phyloP scores from a whole-genome alignment of 1,140 invertebrate species.

The Cotesia vestalis region DNA sequence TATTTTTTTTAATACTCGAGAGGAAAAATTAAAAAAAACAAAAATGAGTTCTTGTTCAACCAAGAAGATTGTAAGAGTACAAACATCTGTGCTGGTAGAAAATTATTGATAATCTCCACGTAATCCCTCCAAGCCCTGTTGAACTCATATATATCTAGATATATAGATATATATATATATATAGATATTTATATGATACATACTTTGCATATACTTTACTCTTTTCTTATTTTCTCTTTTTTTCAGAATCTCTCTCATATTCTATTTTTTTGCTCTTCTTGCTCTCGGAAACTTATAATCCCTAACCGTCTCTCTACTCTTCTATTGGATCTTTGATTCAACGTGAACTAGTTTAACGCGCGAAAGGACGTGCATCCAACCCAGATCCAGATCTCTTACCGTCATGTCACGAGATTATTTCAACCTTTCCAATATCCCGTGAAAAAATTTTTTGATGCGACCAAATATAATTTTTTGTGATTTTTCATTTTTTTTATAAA shows the following conservation, averaged over 20 bases:
- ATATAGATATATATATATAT: no score
- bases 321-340: constrained; percentile 20
- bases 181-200: no score
- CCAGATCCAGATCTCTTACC: neutral
- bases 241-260: neutral
- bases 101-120: constrained; percentile 23
- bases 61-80: no score
- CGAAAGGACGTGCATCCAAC: neutral
- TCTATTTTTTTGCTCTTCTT: neutral
- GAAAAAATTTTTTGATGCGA: neutral
- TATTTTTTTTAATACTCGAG: no score
- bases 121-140: constrained; percentile 26
- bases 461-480: no score
- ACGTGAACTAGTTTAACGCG: constrained; percentile 26
- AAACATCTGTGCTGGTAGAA: neutral
- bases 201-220: no score
- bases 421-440: constrained; percentile 12
- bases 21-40: no score
- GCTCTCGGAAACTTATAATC: constrained; percentile 31
- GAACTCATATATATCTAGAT: neutral
- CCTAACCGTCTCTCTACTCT: neutral
- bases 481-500: no score
- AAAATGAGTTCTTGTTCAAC: no score
- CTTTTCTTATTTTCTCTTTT: neutral
- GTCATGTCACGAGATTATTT: constrained; percentile 5